phyloP scores from a whole-genome alignment of 2,113 vertebrate species.

The Charadrius vociferus region DNA sequence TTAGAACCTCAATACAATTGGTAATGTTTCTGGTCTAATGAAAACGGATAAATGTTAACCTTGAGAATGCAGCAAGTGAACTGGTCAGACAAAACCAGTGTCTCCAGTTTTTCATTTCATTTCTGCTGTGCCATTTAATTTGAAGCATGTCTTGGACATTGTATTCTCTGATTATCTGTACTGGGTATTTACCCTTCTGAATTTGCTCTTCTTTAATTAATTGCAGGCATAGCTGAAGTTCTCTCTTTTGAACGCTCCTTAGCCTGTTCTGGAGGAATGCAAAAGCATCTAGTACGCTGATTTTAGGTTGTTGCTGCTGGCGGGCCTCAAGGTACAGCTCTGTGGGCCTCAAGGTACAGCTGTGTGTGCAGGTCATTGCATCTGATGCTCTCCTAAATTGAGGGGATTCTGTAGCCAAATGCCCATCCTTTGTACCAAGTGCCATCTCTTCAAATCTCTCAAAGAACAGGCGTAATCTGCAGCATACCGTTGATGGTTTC shows the following conservation, averaged over 20 bases:
- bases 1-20: neutral
- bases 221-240: neutral
- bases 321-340: fast-evolving
- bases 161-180: neutral
- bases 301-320: neutral
- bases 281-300: neutral
- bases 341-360: fast-evolving
- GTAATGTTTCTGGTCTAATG: neutral
- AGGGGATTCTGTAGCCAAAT: neutral
- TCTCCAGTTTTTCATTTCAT: neutral
- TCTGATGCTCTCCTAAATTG: neutral
- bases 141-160: neutral
- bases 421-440: neutral
- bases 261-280: neutral
- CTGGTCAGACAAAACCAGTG: fast-evolving
- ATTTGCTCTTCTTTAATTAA: neutral
- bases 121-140: neutral
- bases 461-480: neutral
- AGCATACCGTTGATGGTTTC: neutral
- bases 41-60: neutral
- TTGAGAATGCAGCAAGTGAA: neutral
- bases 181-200: neutral
- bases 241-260: neutral
- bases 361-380: neutral
- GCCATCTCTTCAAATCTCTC: neutral